These are phyloP conservation scores for Dynastes tityus DNA, from an alignment of 2,888 invertebrate species.

Conservation along the genomic window DNA sequence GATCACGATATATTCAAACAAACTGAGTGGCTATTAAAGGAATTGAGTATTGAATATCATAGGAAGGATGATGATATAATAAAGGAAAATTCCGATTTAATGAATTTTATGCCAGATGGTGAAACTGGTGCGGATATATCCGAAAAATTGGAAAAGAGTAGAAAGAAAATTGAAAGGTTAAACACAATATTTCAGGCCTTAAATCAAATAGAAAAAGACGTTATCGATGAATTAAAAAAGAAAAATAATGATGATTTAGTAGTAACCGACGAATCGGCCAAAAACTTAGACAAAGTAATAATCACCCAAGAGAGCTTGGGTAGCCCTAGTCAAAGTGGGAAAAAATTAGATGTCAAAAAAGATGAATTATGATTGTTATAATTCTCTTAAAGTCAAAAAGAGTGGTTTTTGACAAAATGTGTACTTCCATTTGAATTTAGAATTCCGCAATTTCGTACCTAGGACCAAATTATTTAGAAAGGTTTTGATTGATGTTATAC, in stretches of 20 bases:
- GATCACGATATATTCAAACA: slow-evolving; percentile 64
- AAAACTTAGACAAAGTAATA: slow-evolving; percentile 58
- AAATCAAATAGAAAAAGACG: slow-evolving; percentile 58
- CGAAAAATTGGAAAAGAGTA: slow-evolving; percentile 48
- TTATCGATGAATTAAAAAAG: slow-evolving; percentile 57
- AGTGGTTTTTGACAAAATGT: not conserved
- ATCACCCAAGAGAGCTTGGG: slow-evolving; percentile 57
- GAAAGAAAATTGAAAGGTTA: slow-evolving; percentile 56
- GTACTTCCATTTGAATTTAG: slow-evolving; percentile 5
- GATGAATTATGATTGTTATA: slow-evolving; percentile 50
- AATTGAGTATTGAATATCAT: slow-evolving; percentile 64
- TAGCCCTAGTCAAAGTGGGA: slow-evolving; percentile 37
- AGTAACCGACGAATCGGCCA: slow-evolving; percentile 58
- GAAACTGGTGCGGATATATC: slow-evolving; percentile 47
- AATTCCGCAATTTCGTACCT: not conserved
- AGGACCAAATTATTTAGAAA: slow-evolving; percentile 27
- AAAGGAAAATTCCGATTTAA: slow-evolving; percentile 54
- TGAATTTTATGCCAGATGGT: slow-evolving; percentile 35
- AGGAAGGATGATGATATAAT: slow-evolving; percentile 64
- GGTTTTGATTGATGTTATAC: not conserved
- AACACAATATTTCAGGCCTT: slow-evolving; percentile 59
- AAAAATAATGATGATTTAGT: slow-evolving; percentile 60
- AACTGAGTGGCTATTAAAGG: slow-evolving; percentile 66
- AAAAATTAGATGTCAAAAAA: slow-evolving; percentile 32
- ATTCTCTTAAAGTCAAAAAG: slow-evolving; percentile 6